Evolutionary conservation across 2,797 vertebrate genomes (phyloP), one percentile per base, ranked within the genome.

Genomic region (Naso thynnoides): DNA sequence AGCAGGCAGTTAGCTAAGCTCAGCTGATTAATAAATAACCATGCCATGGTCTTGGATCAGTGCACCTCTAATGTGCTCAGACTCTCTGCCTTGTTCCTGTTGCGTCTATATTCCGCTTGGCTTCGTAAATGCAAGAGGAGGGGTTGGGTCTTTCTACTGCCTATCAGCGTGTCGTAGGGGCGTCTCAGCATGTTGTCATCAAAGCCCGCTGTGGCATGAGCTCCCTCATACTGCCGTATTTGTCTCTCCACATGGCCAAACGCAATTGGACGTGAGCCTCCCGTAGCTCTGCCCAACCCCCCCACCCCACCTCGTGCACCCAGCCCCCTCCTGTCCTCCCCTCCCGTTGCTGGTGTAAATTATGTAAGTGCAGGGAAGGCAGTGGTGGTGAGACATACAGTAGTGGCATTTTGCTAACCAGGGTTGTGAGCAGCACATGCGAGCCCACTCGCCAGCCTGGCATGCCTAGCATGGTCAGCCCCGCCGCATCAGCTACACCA

Each of bases 11-110:
- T 90, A 90, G 90, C 87, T 89, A 83, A 91, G 88, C 91, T 92
- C 87, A 90, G 90, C 92, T 93, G 88, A 93, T 94, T 89, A 94
- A 94, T 94, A 93, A 94, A 92, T 93, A 93, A 94, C 78, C 84
- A 89, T 79, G 89, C 85, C 90, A 82, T 45, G 65, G 89, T 91
- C 88, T 80, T 82, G 86, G 88, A 91, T 92, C 90, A 88, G 79
- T 86, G 91, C 87, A 84, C 86, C 83, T 90, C 88, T 93, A 91
- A 91, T 93, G 88, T 87, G 78, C 87, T 86, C 76, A 74, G 88
- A 92, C 83, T 89, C 84, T 87, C 72, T 81, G 81, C 88, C 79
- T 85, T 86, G 87, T 89, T 91, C 90, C 83, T 83, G 81, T 88
- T 86, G 79, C 78, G 56, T 92, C 86, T 83, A 65, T 78, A 86